Base-by-base conservation (phyloP, 2,113 vertebrate genomes). In the Myotis lucifugus region DNA sequence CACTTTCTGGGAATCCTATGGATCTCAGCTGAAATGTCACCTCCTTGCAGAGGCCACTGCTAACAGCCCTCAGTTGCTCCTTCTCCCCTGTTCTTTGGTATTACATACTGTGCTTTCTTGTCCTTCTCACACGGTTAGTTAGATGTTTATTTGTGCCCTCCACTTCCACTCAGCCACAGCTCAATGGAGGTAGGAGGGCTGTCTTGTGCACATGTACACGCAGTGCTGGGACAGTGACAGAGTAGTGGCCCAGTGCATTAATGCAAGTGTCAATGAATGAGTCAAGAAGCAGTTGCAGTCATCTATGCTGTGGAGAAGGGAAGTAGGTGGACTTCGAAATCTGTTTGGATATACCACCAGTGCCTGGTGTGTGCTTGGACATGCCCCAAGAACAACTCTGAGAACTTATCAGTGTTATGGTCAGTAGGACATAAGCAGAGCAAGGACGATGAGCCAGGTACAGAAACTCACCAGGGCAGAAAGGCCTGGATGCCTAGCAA, bases 151-250 rank as follows among this genome's bases (percentile, higher is more conserved):
- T 4, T 52, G 13, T 17, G 12, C 21, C 37, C 52, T 37, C 27
- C 9, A 4, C 52, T 11, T 34, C 25, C 17, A 2, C 23, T 40
- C 76, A 8, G 1, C 66, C 1, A 0, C 6, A 21, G 34, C 34
- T 72, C 1, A 2, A 42, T 2, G n/a, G 12, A n/a, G 29, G 29
- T 3, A 15, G 70, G n/a, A 27, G 6, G 32, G 10, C 66, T 27
- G 48, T 23, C 48, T 14, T 2, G 0, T 4, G 15, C 25, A 8
- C 48, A 0, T 4, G 40, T 2, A 3, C 17, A 6, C 4, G 0
- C 3, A 0, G 64, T 4, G 25, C 19, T 3, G 34, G 27, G 1
- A 21, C 7, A 0, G 21, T 1, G n/a, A 27, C 3, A 1, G 11
- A 1, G 52, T 11, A 12, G 32, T 40, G 29, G 14, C 2, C 0